Evolutionary conservation across 2,888 invertebrate species (phyloP).

Genomic region (Mayetiola destructor): DNA sequence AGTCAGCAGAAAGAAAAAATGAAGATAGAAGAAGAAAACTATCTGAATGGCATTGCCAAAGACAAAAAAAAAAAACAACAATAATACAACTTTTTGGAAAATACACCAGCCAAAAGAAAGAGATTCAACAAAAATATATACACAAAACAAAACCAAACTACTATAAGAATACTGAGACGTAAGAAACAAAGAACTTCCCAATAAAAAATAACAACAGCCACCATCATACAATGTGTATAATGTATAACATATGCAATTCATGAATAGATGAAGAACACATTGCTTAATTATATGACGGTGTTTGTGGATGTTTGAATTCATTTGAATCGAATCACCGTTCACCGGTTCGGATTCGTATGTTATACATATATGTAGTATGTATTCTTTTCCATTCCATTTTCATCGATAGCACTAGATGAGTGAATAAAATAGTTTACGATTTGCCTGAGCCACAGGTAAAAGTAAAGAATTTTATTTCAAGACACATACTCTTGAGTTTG

Average conservation of each 20-base stretch:
- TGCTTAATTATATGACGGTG: neutral
- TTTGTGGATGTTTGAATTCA: neutral
- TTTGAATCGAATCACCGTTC: neutral
- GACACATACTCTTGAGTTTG: neutral
- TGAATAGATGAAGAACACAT: neutral
- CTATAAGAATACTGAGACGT: too few relatives aligned
- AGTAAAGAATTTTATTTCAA: neutral
- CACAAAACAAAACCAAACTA: too few relatives aligned
- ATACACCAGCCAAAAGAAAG: too few relatives aligned
- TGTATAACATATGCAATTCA: too few relatives aligned
- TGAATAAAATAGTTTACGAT: neutral
- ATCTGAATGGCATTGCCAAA: neutral
- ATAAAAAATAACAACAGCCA: too few relatives aligned
- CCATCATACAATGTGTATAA: too few relatives aligned
- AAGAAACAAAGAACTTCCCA: too few relatives aligned
- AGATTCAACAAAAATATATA: too few relatives aligned
- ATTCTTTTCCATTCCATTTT: too few relatives aligned
- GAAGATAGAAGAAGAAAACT: neutral
- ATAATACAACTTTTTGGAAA: too few relatives aligned
- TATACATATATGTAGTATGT: too few relatives aligned
- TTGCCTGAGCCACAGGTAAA: constrained; percentile 9
- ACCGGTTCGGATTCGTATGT: neutral
- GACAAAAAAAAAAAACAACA: neutral
- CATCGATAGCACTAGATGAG: too few relatives aligned
- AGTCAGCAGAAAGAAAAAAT: neutral